Conservation (phyloP, 2,888 invertebrate species). For the Xestoiulus laeticollis region DNA sequence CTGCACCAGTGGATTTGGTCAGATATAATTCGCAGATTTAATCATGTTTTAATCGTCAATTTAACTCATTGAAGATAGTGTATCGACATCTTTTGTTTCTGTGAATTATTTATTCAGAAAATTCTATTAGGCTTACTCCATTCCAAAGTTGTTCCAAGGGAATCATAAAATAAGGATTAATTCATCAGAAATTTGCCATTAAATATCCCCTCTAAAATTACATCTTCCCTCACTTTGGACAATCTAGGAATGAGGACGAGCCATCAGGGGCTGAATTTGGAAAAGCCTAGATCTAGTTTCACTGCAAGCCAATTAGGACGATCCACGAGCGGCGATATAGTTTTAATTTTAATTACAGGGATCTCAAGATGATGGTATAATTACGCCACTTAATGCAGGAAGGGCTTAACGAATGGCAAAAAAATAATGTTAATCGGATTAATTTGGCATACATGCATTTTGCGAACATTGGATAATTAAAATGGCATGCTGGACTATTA, state of each 20-base stretch:
- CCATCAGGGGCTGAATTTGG: not conserved
- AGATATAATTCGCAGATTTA: too few relatives aligned
- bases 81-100: not conserved
- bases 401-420: not conserved
- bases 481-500: not conserved
- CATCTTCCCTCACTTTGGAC: not conserved
- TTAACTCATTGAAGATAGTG: too few relatives aligned
- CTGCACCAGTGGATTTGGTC: too few relatives aligned
- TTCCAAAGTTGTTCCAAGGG: not conserved
- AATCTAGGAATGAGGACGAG: not conserved
- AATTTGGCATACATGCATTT: not conserved
- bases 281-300: not conserved
- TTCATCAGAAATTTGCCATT: not conserved
- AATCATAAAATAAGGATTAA: not conserved
- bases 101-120: not conserved
- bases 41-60: not conserved
- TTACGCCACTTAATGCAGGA: not conserved
- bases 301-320: not conserved
- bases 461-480: not conserved
- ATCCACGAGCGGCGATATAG: not conserved
- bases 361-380: constrained; percentile 27
- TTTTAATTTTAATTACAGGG: constrained; percentile 20
- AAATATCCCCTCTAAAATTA: not conserved
- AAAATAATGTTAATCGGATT: not conserved
- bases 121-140: constrained; percentile 30